Evolutionary conservation across 1,140 invertebrate genomes (phyloP).

Genomic region (Drosophila nigromelanica): DNA sequence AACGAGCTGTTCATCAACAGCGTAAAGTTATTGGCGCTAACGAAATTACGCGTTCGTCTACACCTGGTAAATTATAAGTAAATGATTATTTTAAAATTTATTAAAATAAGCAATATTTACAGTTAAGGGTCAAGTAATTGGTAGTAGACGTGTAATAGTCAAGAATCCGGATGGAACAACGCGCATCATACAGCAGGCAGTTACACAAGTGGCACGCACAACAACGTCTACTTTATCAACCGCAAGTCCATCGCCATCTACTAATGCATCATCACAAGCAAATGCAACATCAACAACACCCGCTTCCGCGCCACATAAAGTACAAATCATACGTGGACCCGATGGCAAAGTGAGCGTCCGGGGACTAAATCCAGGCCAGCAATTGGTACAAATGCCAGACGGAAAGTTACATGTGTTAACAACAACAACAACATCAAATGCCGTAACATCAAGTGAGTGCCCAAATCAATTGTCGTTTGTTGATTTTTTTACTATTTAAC

Average conservation of each 20-base stretch:
- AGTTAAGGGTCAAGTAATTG: slow-evolving; percentile 77
- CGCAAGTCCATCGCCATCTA: slow-evolving; percentile 43
- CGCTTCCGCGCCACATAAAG: slow-evolving; percentile 89
- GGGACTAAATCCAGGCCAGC: slow-evolving; percentile 96
- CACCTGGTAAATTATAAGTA: slow-evolving; percentile 52
- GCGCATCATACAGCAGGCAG: slow-evolving; percentile 87
- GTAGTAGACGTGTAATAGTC: slow-evolving; percentile 88
- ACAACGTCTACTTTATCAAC: slow-evolving; percentile 53
- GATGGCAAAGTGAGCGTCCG: slow-evolving; percentile 96
- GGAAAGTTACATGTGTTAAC: slow-evolving; percentile 95
- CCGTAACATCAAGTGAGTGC: slow-evolving; percentile 58
- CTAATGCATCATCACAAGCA: slow-evolving; percentile 31
- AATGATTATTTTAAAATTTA: too few species aligned
- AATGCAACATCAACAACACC: slow-evolving; percentile 71
- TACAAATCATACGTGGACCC: slow-evolving; percentile 94
- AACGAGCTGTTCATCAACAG: slow-evolving; percentile 93
- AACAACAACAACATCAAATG: slow-evolving; percentile 78
- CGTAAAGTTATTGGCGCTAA: slow-evolving; percentile 84
- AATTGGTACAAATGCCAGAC: slow-evolving; percentile 95
- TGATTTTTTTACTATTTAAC: not conserved
- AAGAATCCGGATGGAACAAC: slow-evolving; percentile 92
- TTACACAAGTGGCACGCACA: slow-evolving; percentile 58
- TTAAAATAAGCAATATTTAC: not conserved
- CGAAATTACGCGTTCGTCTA: slow-evolving; percentile 49
- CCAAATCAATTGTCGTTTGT: not conserved